phyloP scores from a whole-genome alignment of 1,140 invertebrate species.

The Drosophila bifasciata region DNA sequence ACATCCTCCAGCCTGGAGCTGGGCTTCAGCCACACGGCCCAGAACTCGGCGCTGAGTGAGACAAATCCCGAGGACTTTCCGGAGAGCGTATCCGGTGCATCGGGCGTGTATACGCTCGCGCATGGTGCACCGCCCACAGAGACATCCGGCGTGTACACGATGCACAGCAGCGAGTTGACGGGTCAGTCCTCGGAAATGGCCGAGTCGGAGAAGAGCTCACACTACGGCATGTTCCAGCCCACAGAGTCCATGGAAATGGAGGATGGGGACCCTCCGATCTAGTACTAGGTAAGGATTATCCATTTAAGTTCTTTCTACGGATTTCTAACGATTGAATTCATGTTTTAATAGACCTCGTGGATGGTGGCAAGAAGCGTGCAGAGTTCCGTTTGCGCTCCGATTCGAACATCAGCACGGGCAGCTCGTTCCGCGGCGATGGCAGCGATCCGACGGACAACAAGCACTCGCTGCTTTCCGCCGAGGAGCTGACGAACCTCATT shows the following conservation, averaged over 20 bases:
- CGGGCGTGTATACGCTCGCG: conserved; percentile 84
- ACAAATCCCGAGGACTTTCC: conserved; percentile 86
- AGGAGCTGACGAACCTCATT: conserved; percentile 92
- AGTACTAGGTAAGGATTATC: neutral
- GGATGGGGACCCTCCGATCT: conserved; percentile 46
- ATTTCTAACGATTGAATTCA: too few species aligned
- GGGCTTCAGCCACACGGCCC: conserved; percentile 92
- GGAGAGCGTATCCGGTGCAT: conserved; percentile 83
- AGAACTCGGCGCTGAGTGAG: conserved; percentile 90
- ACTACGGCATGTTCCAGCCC: conserved; percentile 85
- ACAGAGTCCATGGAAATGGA: conserved; percentile 24
- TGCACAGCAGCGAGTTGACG: conserved; percentile 88
- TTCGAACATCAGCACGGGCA: conserved; percentile 89
- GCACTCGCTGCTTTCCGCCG: conserved; percentile 90
- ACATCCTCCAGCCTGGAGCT: conserved; percentile 91
- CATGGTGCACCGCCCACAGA: conserved; percentile 88
- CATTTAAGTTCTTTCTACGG: too few species aligned
- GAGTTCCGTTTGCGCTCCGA: conserved; percentile 88
- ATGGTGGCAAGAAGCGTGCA: conserved; percentile 54
- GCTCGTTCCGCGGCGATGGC: conserved; percentile 93
- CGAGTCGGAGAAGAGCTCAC: conserved; percentile 84
- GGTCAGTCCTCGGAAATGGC: conserved; percentile 82
- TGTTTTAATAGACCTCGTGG: conserved; percentile 39
- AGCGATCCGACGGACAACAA: conserved; percentile 92
- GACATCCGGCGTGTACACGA: conserved; percentile 91